A percentile compares a stretch with the other conserved stretches of the same genome.
Conservation (phyloP, 2,113 vertebrate genomes). For the Thymallus thymallus region DNA sequence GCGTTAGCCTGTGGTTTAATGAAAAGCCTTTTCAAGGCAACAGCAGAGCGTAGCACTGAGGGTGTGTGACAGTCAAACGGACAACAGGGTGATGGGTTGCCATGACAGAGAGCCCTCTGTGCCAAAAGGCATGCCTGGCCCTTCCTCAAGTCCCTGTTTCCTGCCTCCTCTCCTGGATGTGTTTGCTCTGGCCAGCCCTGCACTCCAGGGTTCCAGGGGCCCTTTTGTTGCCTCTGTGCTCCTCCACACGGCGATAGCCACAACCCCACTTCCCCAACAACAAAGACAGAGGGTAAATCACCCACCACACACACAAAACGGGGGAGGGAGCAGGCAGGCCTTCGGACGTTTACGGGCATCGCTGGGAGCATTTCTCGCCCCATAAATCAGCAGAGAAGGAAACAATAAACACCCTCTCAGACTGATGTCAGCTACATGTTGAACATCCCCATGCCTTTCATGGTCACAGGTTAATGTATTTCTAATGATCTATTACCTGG, state of each 20-base stretch:
- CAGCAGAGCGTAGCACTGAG: not conserved
- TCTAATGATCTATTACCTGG: not conserved
- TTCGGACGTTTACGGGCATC: constrained; percentile 15
- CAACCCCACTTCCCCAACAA: constrained; percentile 29
- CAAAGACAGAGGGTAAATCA: constrained; percentile 25
- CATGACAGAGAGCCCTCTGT: constrained; percentile 42
- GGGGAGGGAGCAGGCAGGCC: constrained; percentile 12
- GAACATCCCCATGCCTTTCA: constrained; percentile 23
- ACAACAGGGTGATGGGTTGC: constrained; percentile 48
- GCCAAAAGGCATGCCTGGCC: constrained; percentile 53
- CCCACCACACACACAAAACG: not conserved
- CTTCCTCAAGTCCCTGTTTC: constrained; percentile 23
- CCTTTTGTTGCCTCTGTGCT: constrained; percentile 60
- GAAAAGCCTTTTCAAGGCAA: not conserved
- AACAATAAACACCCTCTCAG: constrained; percentile 3
- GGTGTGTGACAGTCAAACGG: constrained; percentile 8
- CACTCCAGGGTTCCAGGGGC: constrained; percentile 51
- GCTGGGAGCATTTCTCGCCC: constrained; percentile 12
- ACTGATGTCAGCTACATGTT: constrained; percentile 14
- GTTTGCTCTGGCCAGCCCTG: constrained; percentile 52
- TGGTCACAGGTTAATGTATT: not conserved
- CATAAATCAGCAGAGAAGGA: constrained; percentile 47
- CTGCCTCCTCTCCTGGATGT: constrained; percentile 8
- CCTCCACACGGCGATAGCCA: constrained; percentile 31
- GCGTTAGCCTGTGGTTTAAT: constrained; percentile 47